Evolutionary conservation across 2,797 vertebrate species (phyloP).

Genomic region (Cephalopachus bancanus): DNA sequence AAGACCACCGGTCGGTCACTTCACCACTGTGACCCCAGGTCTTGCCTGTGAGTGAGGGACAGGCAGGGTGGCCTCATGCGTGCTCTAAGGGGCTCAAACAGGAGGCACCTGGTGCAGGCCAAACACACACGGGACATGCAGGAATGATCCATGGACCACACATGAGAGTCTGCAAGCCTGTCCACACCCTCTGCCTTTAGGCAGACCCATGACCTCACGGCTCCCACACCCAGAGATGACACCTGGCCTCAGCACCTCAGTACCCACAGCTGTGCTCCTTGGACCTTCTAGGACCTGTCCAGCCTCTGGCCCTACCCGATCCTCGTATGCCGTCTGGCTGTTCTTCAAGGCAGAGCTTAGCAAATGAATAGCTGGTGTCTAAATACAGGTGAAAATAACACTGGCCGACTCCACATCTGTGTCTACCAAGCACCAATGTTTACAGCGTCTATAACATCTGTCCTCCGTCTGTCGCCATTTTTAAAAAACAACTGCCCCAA

Average conservation of each 20-base stretch:
- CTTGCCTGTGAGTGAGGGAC: accelerated
- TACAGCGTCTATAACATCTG: not conserved
- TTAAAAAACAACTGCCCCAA: accelerated
- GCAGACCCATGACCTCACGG: not conserved
- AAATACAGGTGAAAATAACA: not conserved
- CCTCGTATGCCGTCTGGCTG: too few relatives aligned
- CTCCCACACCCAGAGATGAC: not conserved
- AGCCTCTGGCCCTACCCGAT: not conserved
- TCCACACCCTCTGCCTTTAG: not conserved
- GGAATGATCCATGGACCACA: not conserved
- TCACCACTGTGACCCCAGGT: not conserved
- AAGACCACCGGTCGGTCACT: too few relatives aligned
- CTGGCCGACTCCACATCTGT: accelerated
- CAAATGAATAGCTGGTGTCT: not conserved
- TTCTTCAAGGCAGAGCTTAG: too few relatives aligned
- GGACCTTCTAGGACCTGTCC: too few relatives aligned
- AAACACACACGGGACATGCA: accelerated
- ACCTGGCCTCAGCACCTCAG: accelerated
- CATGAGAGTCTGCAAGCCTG: accelerated
- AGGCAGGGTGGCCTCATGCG: not conserved
- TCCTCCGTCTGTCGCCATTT: not conserved
- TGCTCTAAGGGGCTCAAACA: not conserved
- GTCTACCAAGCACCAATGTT: accelerated
- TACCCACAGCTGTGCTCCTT: too few relatives aligned
- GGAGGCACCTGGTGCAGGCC: not conserved